Conservation (phyloP, 2,113 vertebrate species). For the Sceloporus tristichus region DNA sequence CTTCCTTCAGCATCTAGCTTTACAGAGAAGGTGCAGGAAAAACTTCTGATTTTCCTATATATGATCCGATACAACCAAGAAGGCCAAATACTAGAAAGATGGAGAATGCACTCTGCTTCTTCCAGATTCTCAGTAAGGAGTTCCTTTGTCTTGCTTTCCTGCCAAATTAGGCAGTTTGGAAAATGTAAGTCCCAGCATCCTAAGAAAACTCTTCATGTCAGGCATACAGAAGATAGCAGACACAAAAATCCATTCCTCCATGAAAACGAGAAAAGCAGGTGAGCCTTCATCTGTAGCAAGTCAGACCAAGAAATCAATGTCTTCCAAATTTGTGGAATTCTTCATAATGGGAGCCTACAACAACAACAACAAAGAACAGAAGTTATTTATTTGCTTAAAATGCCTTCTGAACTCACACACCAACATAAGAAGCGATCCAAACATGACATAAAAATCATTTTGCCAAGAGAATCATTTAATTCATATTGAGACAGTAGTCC, state of each 20-base stretch:
- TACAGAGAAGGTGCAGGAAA: not conserved
- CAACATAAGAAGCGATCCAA: rapidly evolving
- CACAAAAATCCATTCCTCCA: not conserved
- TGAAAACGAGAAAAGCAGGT: not conserved
- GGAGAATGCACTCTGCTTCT: not conserved
- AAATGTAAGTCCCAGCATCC: not conserved
- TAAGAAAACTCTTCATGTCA: not conserved
- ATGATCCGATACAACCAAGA: not conserved
- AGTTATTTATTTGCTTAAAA: not conserved
- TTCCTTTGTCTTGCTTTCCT: not conserved
- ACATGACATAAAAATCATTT: not conserved
- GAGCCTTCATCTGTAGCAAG: not conserved
- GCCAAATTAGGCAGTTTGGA: not conserved
- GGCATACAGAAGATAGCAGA: not conserved
- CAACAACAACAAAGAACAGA: not conserved
- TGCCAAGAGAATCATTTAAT: not conserved
- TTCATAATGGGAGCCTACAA: constrained; percentile 42
- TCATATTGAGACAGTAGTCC: not conserved
- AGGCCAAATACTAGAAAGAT: not conserved
- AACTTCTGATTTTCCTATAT: not conserved
- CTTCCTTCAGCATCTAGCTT: not conserved
- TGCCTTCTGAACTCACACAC: rapidly evolving
- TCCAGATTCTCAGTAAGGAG: not conserved
- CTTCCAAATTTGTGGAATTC: not conserved
- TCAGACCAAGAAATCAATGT: too few species aligned